These are phyloP conservation scores for Tiphia femorata DNA, from an alignment of 2,888 invertebrate species.

Conservation along the genomic window DNA sequence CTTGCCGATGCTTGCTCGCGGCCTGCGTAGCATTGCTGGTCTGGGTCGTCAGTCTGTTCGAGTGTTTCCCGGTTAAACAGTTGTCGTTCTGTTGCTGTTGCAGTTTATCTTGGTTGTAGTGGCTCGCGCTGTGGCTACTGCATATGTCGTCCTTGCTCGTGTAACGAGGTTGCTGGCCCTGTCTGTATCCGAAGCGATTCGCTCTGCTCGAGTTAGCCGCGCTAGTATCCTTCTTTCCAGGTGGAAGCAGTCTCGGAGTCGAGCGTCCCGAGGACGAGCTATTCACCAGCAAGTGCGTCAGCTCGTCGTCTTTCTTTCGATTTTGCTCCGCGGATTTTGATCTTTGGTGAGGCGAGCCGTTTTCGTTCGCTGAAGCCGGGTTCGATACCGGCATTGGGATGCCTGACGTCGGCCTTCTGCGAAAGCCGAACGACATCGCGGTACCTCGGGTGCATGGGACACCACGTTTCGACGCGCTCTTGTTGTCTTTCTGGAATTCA, in stretches of 20 bases:
- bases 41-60: conserved; percentile 42
- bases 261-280: conserved; percentile 73
- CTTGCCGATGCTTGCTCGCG: conserved; percentile 36
- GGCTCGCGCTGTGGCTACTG: conserved; percentile 68
- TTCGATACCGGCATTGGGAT: conserved; percentile 61
- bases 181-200: conserved; percentile 84
- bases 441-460: conserved; percentile 77
- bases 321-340: conserved; percentile 69
- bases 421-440: conserved; percentile 88
- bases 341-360: conserved; percentile 65
- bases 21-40: conserved; percentile 63
- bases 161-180: conserved; percentile 73
- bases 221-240: conserved; percentile 77
- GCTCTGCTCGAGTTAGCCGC: conserved; percentile 73
- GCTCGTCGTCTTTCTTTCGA: conserved; percentile 67
- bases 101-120: conserved; percentile 70
- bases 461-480: conserved; percentile 73
- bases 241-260: conserved; percentile 76
- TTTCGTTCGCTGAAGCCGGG: no score
- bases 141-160: conserved; percentile 78
- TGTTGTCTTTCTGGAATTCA: conserved; percentile 74
- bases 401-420: conserved; percentile 74
- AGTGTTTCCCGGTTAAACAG: conserved; percentile 25
- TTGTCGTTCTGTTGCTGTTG: conserved; percentile 48
- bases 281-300: conserved; percentile 54